These are phyloP conservation scores for Macrostomum cliftonense DNA, from an alignment of 2,888 invertebrate species.

Conservation along the genomic window DNA sequence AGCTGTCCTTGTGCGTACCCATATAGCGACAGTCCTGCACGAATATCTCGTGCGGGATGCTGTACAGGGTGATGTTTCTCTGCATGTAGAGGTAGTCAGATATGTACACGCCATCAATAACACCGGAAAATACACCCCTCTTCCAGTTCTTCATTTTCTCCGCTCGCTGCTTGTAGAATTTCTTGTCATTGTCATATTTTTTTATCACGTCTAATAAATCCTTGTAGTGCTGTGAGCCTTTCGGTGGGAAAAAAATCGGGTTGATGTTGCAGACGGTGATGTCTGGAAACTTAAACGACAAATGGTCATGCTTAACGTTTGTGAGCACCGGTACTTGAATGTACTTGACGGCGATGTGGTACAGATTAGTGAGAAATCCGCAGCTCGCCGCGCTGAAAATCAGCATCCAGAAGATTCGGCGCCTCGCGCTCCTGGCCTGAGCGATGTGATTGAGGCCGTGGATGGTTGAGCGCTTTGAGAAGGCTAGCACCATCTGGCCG, in stretches of 20 bases:
- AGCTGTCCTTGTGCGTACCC: too few relatives aligned
- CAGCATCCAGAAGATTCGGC: conserved; percentile 8
- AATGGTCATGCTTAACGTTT: conserved; percentile 7
- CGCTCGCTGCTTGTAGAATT: too few relatives aligned
- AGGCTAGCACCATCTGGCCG: conserved; percentile 1
- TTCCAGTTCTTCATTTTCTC: too few relatives aligned
- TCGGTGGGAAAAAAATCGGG: conserved; percentile 10
- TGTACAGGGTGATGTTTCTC: conserved; percentile 1
- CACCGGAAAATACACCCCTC: too few relatives aligned
- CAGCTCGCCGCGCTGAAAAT: conserved; percentile 7
- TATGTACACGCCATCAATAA: too few relatives aligned
- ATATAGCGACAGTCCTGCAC: too few relatives aligned
- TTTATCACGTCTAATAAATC: too few relatives aligned
- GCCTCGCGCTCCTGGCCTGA: conserved; percentile 7
- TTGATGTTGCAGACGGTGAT: conserved; percentile 8
- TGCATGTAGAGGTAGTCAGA: conserved; percentile 8
- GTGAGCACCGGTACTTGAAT: conserved; percentile 10
- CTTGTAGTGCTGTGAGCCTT: background rate
- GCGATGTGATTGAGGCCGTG: conserved; percentile 12
- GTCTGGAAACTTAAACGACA: conserved; percentile 8
- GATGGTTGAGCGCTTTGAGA: conserved; percentile 9
- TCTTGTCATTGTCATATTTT: too few relatives aligned
- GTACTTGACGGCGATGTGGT: conserved; percentile 9
- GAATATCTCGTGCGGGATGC: too few relatives aligned
- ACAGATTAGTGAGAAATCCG: conserved; percentile 9